phyloP scores from a whole-genome alignment of 2,888 invertebrate species.

The Microctonus aethiopoides region DNA sequence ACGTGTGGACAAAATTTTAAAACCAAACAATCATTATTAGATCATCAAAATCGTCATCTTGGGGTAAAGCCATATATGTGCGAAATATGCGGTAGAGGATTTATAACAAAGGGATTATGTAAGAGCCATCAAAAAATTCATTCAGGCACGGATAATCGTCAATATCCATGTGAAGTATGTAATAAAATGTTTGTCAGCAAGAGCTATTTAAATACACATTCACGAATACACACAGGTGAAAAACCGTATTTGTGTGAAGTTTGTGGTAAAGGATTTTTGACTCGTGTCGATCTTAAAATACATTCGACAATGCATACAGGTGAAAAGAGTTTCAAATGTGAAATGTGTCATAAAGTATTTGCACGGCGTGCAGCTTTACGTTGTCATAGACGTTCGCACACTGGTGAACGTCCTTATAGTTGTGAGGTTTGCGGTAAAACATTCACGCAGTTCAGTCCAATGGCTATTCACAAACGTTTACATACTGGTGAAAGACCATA shows the following conservation, averaged over 20 bases:
- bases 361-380: conserved; percentile 72
- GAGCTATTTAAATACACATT: conserved; percentile 72
- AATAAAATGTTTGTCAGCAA: conserved; percentile 74
- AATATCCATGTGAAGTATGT: conserved; percentile 72
- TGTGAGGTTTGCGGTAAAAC: conserved; percentile 74
- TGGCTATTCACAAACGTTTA: conserved; percentile 73
- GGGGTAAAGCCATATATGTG: conserved; percentile 73
- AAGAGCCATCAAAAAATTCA: conserved; percentile 73
- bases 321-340: conserved; percentile 73
- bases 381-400: conserved; percentile 72
- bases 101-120: conserved; percentile 73
- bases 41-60: conserved; percentile 73
- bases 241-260: conserved; percentile 74
- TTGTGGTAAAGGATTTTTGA: conserved; percentile 73
- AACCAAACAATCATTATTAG: conserved; percentile 72
- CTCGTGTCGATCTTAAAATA: conserved; percentile 71
- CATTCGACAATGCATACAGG: conserved; percentile 74
- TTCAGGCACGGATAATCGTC: conserved; percentile 71
- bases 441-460: conserved; percentile 75
- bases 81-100: conserved; percentile 71
- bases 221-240: conserved; percentile 72
- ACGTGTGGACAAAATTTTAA: conserved; percentile 72
- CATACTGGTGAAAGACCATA: conserved; percentile 75
- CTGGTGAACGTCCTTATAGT: conserved; percentile 71
- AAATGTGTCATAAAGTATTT: conserved; percentile 73